Base-by-base conservation (phyloP, 2,797 vertebrate genomes). In the Triplophysa bombifrons region DNA sequence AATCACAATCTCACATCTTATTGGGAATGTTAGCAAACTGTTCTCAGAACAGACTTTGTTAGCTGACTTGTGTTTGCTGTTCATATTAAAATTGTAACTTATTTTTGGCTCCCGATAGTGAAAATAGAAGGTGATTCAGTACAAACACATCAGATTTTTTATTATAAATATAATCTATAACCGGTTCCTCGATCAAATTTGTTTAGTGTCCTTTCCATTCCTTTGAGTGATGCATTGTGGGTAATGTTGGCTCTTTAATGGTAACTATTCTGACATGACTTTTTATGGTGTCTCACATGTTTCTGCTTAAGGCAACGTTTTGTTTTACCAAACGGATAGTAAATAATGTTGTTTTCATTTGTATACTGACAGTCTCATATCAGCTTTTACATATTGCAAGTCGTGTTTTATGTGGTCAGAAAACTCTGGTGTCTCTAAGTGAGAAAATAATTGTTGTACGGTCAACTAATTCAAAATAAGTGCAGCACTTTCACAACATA, bases 241-340 rank as follows among this genome's bases (percentile, higher is more conserved):
- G 50, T 27, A 56, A 76, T 27, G 14, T 10, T 25, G 61, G 14
- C 51, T 75, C 10, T 25, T 34, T 9, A 44, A 38, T 66, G 34
- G 22, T 16, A 51, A 8, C 6, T 53, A 38, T 53, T 16, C 30
- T 17, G 14, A 51, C 46, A 74, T 63, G 12, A 64, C 34, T 65
- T 53, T 75, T 74, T 27, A 64, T 65, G 8, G 73, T 25, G 12
- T 25, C 48, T 66, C 73, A 55, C 20, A 55, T 66, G 63, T 55
- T 68, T 76, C 41, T n/a, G 41, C 13, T 76, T 76, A 76, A 20
- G 25, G 25, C 50, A 13, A 30, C 19, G 9, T 48, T 22, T 76
- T 76, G 65, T 76, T 76, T 76, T 12, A 58, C 17, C 22, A 68
- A 58, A 60, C 53, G 68, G 66, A 58, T 58, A 12, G 22, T 76